phyloP scores from a whole-genome alignment of 2,797 vertebrate genomes.

The Rhynchonycteris naso region DNA sequence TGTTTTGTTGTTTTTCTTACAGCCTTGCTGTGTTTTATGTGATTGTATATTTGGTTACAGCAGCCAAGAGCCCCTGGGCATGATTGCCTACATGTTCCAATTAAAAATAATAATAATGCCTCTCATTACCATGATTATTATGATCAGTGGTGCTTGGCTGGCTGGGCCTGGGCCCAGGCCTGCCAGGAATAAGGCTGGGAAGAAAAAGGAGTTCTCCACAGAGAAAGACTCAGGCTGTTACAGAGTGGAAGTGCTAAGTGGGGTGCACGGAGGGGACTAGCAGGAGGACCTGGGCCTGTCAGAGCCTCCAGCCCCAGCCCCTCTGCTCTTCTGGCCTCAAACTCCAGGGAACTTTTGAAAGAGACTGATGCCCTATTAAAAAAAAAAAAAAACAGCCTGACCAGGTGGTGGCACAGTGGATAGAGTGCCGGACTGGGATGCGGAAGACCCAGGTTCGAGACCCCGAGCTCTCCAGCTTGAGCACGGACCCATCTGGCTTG shows the following conservation, averaged over 20 bases:
- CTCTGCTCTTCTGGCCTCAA: background rate
- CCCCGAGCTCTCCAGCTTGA: too few relatives aligned
- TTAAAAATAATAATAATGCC: slow-evolving; percentile 70
- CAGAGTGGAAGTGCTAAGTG: background rate
- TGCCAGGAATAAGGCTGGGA: background rate
- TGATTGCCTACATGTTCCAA: slow-evolving; percentile 66
- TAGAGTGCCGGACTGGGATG: too few relatives aligned
- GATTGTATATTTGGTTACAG: slow-evolving; percentile 58
- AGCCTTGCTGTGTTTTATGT: slow-evolving; percentile 60
- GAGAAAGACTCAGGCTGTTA: background rate
- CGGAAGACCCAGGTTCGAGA: too few relatives aligned
- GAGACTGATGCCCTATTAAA: background rate
- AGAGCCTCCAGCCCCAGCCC: background rate
- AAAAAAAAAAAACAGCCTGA: too few relatives aligned
- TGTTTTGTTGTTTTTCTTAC: slow-evolving; percentile 17
- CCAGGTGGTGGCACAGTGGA: too few relatives aligned
- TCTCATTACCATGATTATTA: slow-evolving; percentile 61
- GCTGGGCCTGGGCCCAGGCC: background rate
- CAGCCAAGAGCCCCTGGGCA: slow-evolving; percentile 66
- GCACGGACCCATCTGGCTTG: too few relatives aligned
- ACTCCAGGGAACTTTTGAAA: background rate
- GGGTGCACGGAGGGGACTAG: too few relatives aligned
- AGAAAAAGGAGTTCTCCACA: background rate
- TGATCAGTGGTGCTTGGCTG: slow-evolving; percentile 34
- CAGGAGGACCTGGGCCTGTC: background rate